These are phyloP conservation scores for Dendrolimus pini DNA, from an alignment of 2,888 invertebrate species.

Conservation along the genomic window DNA sequence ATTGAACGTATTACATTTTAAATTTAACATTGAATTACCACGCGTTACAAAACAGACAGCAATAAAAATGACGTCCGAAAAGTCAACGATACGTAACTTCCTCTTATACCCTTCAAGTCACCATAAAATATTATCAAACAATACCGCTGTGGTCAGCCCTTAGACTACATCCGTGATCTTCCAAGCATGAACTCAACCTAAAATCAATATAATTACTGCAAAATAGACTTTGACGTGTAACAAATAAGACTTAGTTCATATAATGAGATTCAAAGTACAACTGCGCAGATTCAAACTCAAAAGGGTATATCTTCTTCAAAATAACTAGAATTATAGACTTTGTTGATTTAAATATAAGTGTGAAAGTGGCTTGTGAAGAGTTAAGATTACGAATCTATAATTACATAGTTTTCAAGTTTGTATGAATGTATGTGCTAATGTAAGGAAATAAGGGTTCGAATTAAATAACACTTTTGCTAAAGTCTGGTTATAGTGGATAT, in stretches of 20 bases:
- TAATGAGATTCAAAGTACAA: too few relatives aligned
- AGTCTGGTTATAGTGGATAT: too few relatives aligned
- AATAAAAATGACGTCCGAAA: constrained; percentile 52
- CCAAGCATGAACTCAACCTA: constrained; percentile 23
- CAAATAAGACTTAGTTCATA: too few relatives aligned
- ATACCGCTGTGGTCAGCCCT: constrained; percentile 32
- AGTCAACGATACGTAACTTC: constrained; percentile 61
- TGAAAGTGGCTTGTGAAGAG: not conserved
- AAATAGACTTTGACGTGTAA: not conserved
- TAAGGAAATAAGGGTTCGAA: too few relatives aligned
- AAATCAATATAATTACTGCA: constrained; percentile 8
- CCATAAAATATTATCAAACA: constrained; percentile 42
- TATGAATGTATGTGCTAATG: too few relatives aligned
- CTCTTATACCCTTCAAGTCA: constrained; percentile 34
- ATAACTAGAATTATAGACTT: not conserved
- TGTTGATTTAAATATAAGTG: not conserved
- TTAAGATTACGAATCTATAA: too few relatives aligned
- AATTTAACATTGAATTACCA: constrained; percentile 10
- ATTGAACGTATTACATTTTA: constrained; percentile 17
- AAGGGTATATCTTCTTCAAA: too few relatives aligned
- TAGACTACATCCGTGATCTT: constrained; percentile 20
- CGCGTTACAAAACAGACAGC: constrained; percentile 25
- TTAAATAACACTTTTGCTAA: too few relatives aligned
- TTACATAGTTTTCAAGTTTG: too few relatives aligned
- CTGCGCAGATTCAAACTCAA: too few relatives aligned